phyloP scores from a whole-genome alignment of 53 echinoderm and acorn worm species.

The Patiria pectinifera region DNA sequence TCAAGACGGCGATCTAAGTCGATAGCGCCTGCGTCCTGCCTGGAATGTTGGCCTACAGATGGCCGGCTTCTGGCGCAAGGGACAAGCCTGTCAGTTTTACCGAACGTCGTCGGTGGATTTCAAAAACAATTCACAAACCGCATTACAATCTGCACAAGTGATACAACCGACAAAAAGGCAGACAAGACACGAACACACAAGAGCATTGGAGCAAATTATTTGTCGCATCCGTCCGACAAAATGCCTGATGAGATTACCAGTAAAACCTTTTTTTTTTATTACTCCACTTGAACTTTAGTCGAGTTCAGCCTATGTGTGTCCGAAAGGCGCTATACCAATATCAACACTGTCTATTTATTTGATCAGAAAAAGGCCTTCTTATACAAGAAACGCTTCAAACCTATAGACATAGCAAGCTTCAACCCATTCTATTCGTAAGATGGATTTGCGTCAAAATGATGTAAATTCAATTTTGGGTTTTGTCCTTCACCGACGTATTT shows the following conservation, averaged over 20 bases:
- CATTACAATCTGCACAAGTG: not conserved
- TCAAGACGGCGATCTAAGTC: not conserved
- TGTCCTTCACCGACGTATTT: too few species aligned
- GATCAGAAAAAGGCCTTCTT: too few species aligned
- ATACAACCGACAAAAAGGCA: not conserved
- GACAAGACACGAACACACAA: not conserved
- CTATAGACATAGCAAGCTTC: too few species aligned
- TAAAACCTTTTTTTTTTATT: too few species aligned
- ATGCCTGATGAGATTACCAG: not conserved
- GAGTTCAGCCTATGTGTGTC: too few species aligned
- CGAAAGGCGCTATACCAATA: too few species aligned
- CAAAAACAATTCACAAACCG: not conserved
- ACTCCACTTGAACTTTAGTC: too few species aligned
- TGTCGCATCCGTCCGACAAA: not conserved
- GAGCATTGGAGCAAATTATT: not conserved
- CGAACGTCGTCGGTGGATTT: not conserved
- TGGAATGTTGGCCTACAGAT: not conserved
- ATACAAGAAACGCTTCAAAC: too few species aligned
- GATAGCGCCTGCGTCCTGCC: not conserved
- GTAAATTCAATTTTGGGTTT: too few species aligned
- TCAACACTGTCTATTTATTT: too few species aligned
- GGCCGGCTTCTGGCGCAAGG: not conserved
- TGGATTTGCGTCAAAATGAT: too few species aligned
- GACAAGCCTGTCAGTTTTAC: not conserved
- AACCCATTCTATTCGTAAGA: too few species aligned